A percentile compares a stretch with the other conserved stretches of the same genome.
Evolutionary conservation across 2,797 vertebrate species (phyloP).

Genomic region (Parotocinclus haroldoi): DNA sequence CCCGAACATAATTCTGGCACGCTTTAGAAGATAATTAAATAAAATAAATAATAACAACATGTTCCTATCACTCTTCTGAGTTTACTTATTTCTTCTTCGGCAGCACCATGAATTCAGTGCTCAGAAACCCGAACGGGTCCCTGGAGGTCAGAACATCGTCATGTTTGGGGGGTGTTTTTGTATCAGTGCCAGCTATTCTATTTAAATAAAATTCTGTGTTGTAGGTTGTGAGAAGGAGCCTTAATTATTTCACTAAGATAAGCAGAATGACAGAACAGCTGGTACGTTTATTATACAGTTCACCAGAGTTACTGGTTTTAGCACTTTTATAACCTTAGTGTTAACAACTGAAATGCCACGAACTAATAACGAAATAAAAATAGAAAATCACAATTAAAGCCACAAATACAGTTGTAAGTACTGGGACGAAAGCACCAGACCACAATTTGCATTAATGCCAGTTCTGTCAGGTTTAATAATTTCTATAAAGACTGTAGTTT

Average conservation of each 20-base stretch:
- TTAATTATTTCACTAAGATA: constrained; percentile 25
- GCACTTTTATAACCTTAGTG: constrained; percentile 4
- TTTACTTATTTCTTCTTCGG: neutral
- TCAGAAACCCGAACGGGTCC: neutral
- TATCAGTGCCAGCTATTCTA: constrained; percentile 12
- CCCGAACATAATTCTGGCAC: neutral
- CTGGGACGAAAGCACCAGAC: no score
- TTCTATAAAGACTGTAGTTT: no score
- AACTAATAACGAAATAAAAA: constrained; percentile 16
- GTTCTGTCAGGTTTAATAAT: no score
- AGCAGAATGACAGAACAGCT: constrained; percentile 18
- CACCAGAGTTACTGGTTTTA: neutral
- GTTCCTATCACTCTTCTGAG: neutral
- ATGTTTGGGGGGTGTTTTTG: constrained; percentile 4
- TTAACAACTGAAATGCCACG: constrained; percentile 6
- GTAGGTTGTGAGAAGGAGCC: constrained; percentile 11
- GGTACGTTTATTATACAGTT: constrained; percentile 27
- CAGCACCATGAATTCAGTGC: neutral
- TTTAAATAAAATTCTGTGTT: constrained; percentile 9
- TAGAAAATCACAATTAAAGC: neutral
- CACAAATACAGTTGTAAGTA: no score
- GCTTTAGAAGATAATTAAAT: neutral
- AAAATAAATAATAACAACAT: neutral
- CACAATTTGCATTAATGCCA: no score
- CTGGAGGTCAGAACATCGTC: neutral